phyloP scores from a whole-genome alignment of 2,797 vertebrate genomes.

The Lepilemur septentrionalis region DNA sequence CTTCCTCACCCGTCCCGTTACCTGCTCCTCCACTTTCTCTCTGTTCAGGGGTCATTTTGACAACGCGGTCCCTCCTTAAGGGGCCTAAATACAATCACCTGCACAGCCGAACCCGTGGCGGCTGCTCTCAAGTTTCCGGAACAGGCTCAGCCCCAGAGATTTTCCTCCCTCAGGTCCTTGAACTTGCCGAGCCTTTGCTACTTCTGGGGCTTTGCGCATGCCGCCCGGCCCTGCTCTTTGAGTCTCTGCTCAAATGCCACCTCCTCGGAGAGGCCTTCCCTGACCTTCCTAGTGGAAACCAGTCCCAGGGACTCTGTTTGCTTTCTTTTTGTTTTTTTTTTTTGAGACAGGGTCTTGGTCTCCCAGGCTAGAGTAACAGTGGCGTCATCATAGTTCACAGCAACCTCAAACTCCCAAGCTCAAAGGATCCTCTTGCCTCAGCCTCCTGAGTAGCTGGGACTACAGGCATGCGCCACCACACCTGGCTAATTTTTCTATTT shows the following conservation, averaged over 20 bases:
- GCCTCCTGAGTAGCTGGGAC: not conserved
- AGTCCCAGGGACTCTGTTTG: not conserved
- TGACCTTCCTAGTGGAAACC: not conserved
- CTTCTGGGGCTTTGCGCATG: not conserved
- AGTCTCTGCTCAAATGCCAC: not conserved
- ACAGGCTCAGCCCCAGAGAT: fast-evolving
- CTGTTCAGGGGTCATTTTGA: not conserved
- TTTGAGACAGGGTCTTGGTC: not conserved
- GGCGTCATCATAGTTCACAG: not conserved
- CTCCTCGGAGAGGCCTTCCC: not conserved
- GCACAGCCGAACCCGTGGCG: no score
- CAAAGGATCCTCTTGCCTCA: not conserved
- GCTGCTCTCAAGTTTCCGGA: not conserved
- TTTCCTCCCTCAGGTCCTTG: not conserved
- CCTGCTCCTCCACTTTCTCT: not conserved
- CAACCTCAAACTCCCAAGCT: not conserved
- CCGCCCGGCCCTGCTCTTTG: no score
- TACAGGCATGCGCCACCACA: fast-evolving
- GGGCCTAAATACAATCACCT: not conserved
- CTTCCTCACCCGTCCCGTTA: not conserved
- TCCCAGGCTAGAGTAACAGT: not conserved
- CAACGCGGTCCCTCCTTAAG: not conserved
- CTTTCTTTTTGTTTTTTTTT: not conserved
- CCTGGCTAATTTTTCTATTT: not conserved
- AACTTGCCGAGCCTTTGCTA: not conserved